Conservation (phyloP, 2,797 vertebrate species). For the Diplodus puntazzo region DNA sequence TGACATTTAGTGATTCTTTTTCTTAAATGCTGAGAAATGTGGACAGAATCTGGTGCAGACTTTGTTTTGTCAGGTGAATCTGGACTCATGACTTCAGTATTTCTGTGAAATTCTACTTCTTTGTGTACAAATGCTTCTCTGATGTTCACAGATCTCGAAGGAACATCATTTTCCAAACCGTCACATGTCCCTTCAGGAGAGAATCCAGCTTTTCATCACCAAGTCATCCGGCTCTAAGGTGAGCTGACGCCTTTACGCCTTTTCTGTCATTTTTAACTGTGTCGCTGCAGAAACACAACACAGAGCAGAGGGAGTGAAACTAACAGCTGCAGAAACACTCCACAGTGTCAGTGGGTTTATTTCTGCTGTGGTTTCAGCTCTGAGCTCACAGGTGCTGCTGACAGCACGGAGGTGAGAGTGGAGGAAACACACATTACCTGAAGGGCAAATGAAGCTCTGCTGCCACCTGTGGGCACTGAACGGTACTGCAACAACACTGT, state of each 20-base stretch:
- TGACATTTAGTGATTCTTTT: no score
- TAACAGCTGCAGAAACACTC: background rate
- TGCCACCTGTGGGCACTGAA: constrained; percentile 29
- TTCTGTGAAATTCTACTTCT: background rate
- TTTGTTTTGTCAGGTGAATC: background rate
- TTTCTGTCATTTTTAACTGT: no score
- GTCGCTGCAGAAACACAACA: background rate
- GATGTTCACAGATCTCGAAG: background rate
- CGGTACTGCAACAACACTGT: constrained; percentile 6
- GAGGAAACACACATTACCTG: background rate
- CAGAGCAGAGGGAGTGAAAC: background rate
- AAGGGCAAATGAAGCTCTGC: background rate
- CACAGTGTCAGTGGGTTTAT: no score
- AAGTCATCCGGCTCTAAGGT: no score
- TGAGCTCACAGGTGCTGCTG: constrained; percentile 9
- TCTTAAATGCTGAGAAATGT: no score
- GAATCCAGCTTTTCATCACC: background rate
- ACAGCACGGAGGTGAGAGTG: no score
- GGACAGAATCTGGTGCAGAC: no score
- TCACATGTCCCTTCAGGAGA: background rate
- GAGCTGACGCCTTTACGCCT: no score
- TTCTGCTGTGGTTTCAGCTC: background rate
- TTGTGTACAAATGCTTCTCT: background rate
- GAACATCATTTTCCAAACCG: background rate
- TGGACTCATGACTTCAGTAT: background rate